Base-by-base conservation (phyloP, 2,888 invertebrate species). In the Drosophila meridiana region DNA sequence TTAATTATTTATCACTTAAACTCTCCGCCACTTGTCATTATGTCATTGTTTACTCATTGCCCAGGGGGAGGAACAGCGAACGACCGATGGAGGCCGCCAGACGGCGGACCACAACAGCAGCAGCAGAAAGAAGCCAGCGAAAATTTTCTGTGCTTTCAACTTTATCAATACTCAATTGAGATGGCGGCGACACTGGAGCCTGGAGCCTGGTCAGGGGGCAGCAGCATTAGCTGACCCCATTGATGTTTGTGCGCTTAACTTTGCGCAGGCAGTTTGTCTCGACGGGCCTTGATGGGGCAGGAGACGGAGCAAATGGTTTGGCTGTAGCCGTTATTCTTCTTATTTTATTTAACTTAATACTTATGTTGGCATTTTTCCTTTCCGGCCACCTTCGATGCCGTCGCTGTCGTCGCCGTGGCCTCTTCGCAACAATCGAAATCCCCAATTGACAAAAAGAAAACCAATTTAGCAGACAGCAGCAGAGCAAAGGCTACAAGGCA, bases 1-100 rank as follows among this genome's bases (percentile, higher is more conserved):
- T 92, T 92, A 92, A 92, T 92, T 92, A 92, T 92, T 92, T 92
- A 91, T 92, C 91, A 90, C 92, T 92, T 92, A 91, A 92, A 92
- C 92, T 91, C 92, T 90, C 90, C 90, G 89, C 88, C 91, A 90
- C 92, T 92, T 92, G 92, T 91, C 92, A 91, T 92, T 92, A 91
- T 91, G 92, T 91, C 92, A 92, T 92, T 92, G 92, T 91, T 92
- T 92, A 89, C 91, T 90, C 91, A 90, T 89, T 89, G 91, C 82
- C 90, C 83, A 47, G 61, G 74, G 87, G 73, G 71, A n/a, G 59
- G 36, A 30, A 36, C 60, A 60, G 3, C 48, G 36, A 13, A 36
- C 40, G 14, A 14, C 5, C 14, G 40, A 40, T 32, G 50, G 53
- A 11, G 64, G 45, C 43, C 36, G 40, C 55, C n/a, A 61, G 50